A percentile compares a stretch with the other conserved stretches of the same genome.
phyloP scores from a whole-genome alignment of 2,797 vertebrate species.

The Gallinago stenura region DNA sequence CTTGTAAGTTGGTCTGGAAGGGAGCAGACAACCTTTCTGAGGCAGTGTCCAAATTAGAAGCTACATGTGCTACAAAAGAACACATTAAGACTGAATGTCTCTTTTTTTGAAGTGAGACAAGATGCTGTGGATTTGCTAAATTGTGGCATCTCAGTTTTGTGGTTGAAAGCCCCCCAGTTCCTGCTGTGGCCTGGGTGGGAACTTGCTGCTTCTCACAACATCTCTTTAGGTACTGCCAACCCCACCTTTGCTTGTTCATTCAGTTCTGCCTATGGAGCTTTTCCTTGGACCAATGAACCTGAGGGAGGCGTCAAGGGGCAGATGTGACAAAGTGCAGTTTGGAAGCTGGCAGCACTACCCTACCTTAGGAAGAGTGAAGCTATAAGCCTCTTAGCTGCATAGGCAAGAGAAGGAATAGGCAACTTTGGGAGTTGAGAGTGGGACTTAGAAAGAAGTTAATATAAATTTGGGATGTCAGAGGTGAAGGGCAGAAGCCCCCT shows the following conservation, averaged over 20 bases:
- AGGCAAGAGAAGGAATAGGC: neutral
- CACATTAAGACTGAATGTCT: neutral
- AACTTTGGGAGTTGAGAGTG: neutral
- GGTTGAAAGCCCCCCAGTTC: neutral
- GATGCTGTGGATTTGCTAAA: neutral
- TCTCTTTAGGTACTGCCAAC: neutral
- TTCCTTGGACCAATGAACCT: neutral
- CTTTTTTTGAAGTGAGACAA: neutral
- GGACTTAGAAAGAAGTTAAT: neutral
- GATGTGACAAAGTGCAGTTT: neutral
- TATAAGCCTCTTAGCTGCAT: neutral
- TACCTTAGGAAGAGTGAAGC: neutral
- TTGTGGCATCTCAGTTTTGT: neutral
- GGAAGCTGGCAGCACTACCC: neutral
- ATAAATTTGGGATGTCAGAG: neutral
- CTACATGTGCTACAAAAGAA: neutral
- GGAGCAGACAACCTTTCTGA: neutral
- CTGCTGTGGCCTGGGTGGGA: rapidly evolving
- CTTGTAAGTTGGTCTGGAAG: neutral
- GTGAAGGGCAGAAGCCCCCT: neutral
- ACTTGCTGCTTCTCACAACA: neutral
- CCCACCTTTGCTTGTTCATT: neutral
- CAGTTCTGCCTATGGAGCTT: neutral
- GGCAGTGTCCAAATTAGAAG: neutral
- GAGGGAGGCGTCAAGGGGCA: neutral